These are phyloP conservation scores for Elephantulus edwardii DNA, from an alignment of 2,113 vertebrate genomes.

Conservation along the genomic window DNA sequence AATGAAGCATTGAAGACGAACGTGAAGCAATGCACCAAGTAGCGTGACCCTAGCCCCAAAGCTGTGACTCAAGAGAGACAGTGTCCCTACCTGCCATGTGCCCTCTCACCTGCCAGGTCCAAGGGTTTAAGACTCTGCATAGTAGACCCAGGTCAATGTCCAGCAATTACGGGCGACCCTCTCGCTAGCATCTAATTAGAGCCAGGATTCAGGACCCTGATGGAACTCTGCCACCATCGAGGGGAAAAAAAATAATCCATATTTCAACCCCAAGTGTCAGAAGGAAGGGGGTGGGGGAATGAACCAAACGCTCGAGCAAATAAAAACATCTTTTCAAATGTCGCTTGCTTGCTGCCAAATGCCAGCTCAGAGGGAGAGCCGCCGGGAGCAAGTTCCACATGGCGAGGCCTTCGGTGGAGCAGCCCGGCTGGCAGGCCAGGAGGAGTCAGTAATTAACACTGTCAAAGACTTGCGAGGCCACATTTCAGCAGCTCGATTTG, in stretches of 20 bases:
- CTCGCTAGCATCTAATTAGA: not conserved
- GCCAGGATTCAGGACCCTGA: not conserved
- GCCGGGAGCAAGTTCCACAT: constrained; percentile 49
- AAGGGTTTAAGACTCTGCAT: not conserved
- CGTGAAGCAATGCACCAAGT: not conserved
- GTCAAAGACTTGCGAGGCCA: constrained; percentile 60
- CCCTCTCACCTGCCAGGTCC: no score
- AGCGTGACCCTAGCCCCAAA: not conserved
- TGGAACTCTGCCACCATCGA: constrained; percentile 18
- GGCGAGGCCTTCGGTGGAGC: constrained; percentile 51
- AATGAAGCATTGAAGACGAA: not conserved
- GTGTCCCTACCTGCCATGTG: not conserved
- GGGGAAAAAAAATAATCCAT: constrained; percentile 30
- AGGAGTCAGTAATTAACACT: constrained; percentile 59
- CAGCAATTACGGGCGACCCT: not conserved
- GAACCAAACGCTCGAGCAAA: constrained; percentile 57
- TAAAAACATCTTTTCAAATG: constrained; percentile 70
- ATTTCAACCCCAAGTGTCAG: constrained; percentile 49
- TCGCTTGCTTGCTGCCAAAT: constrained; percentile 60
- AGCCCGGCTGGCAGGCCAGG: constrained; percentile 61
- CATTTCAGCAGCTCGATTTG: constrained; percentile 62
- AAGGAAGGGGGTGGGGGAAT: not conserved
- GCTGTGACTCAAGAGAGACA: not conserved
- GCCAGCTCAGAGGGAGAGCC: constrained; percentile 52
- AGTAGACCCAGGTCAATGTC: not conserved